Evolutionary conservation across 2,113 vertebrate species (phyloP).

Genomic region (Pygoscelis antarcticus): DNA sequence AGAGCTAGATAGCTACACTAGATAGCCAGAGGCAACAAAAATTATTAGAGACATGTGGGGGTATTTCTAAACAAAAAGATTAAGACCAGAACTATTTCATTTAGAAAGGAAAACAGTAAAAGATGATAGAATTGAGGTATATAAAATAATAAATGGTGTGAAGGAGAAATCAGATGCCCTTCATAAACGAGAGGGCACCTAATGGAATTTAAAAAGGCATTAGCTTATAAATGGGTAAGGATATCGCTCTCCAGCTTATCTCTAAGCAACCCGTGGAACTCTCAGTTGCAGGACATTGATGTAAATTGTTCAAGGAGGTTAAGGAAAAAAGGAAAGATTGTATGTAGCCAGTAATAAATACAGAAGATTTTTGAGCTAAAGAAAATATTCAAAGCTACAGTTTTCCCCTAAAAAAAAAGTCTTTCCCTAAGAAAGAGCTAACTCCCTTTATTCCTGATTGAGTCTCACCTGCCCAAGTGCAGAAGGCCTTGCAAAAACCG

Average conservation of each 20-base stretch:
- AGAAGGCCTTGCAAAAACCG: neutral
- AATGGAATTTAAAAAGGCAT: constrained; percentile 25
- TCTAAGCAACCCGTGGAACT: neutral
- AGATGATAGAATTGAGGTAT: constrained; percentile 33
- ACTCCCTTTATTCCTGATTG: neutral
- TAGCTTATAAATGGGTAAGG: neutral
- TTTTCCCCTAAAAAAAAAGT: neutral
- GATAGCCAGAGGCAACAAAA: constrained; percentile 53
- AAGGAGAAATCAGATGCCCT: constrained; percentile 67
- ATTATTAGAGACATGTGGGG: constrained; percentile 58
- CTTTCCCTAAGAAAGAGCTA: neutral
- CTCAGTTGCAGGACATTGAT: neutral
- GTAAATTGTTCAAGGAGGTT: neutral
- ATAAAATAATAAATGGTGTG: constrained; percentile 37
- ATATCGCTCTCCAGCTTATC: neutral
- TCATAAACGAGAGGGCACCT: constrained; percentile 27
- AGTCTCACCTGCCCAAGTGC: neutral
- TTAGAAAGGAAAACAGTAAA: constrained; percentile 58
- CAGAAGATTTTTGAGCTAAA: neutral
- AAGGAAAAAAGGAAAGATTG: neutral
- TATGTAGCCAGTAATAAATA: neutral
- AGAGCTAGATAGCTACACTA: constrained; percentile 43
- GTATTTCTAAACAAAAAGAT: constrained; percentile 63
- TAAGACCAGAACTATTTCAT: constrained; percentile 61
- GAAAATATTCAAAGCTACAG: neutral